Percentiles rank a stretch among this genome's conserved stretches.
Conservation (phyloP, 2,888 invertebrate genomes). For the Drosophila formosana region DNA sequence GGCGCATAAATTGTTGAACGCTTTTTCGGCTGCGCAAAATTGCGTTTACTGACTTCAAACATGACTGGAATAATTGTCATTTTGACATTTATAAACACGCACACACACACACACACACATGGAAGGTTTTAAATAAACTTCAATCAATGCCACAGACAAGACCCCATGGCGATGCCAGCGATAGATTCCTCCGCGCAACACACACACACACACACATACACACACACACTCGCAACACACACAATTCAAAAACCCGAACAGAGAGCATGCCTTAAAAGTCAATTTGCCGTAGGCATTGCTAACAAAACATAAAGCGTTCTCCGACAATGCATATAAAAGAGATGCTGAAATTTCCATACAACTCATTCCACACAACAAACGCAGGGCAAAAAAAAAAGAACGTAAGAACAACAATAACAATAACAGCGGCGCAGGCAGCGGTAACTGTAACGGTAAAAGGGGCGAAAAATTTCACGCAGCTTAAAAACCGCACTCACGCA, state of each 20-base stretch:
- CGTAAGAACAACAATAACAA: conserved; percentile 28
- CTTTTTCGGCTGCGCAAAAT: conserved; percentile 32
- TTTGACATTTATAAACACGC: conserved; percentile 69
- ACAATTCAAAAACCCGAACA: conserved; percentile 9
- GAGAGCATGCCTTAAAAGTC: conserved; percentile 68
- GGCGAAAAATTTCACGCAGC: conserved; percentile 75
- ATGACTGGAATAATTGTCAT: conserved; percentile 69
- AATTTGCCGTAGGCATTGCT: conserved; percentile 75
- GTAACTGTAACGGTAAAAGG: conserved; percentile 39
- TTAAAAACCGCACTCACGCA: conserved; percentile 81
- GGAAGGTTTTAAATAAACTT: conserved; percentile 69
- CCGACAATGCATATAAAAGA: conserved; percentile 72
- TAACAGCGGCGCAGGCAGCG: conserved; percentile 37
- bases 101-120: conserved; percentile 5
- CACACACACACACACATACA: conserved; percentile 25
- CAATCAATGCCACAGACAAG: conserved; percentile 68
- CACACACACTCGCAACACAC: neutral
- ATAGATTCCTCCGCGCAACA: conserved; percentile 52
- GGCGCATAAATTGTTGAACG: conserved; percentile 20
- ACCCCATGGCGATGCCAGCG: conserved; percentile 51
- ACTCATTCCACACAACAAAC: conserved; percentile 27
- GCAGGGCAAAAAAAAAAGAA: conserved; percentile 11
- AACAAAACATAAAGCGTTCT: conserved; percentile 67
- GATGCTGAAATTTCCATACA: conserved; percentile 72
- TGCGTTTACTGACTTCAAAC: conserved; percentile 52